phyloP scores from a whole-genome alignment of 2,113 vertebrate species.

The Syrmaticus mikado region DNA sequence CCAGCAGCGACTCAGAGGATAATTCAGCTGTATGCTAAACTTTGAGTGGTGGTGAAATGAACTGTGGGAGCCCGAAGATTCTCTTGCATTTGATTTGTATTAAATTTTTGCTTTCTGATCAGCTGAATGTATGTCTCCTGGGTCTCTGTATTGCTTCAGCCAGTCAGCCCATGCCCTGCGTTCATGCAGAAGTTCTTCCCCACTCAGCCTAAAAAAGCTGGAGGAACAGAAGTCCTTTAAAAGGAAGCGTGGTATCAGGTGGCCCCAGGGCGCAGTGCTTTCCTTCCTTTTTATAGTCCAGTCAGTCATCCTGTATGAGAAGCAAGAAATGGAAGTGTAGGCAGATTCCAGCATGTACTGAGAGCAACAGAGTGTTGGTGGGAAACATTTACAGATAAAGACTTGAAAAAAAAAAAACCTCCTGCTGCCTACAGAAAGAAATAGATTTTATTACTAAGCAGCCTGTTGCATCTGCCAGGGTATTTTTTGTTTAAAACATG shows the following conservation, averaged over 20 bases:
- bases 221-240: neutral
- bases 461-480: neutral
- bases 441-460: neutral
- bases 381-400: neutral
- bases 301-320: neutral
- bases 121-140: neutral
- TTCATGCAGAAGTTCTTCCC: neutral
- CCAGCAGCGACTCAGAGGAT: neutral
- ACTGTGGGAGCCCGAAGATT: neutral
- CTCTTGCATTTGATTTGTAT: neutral
- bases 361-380: neutral
- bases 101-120: neutral
- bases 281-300: constrained; percentile 21
- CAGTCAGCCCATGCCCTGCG: neutral
- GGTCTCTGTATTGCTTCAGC: neutral
- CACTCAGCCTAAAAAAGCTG: neutral
- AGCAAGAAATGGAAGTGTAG: neutral
- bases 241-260: neutral
- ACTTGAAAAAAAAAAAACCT: neutral
- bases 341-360: neutral
- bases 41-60: neutral
- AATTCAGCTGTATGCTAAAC: neutral
- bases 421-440: neutral
- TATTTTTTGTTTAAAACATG: neutral
- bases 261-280: neutral